Conservation (phyloP, 2,888 invertebrate species). For the Micoletzkya japonica region DNA sequence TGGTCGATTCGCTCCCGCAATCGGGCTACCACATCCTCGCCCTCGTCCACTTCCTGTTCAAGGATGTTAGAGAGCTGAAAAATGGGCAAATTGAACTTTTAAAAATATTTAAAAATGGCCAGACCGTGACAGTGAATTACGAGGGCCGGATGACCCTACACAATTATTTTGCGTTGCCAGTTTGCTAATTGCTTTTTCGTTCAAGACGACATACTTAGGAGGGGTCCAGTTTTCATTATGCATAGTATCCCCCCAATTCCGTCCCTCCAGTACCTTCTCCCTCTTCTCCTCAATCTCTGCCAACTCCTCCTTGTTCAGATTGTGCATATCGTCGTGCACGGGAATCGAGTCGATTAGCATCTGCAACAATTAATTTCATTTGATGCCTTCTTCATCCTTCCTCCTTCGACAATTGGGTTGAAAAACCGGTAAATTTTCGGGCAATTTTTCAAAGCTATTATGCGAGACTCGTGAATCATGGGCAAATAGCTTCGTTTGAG, state of each 20-base stretch:
- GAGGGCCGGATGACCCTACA: background rate
- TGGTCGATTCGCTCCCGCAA: constrained; percentile 34
- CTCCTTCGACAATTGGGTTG: no score
- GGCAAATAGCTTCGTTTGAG: no score
- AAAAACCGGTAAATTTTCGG: no score
- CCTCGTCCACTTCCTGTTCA: constrained; percentile 6
- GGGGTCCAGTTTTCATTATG: background rate
- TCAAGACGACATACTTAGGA: no score
- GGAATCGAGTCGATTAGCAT: constrained; percentile 58
- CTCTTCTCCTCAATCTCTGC: constrained; percentile 14
- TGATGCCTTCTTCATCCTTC: no score
- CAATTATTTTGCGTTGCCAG: background rate
- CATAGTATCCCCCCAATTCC: background rate
- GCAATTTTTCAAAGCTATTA: no score
- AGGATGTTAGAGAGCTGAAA: background rate
- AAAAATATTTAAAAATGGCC: background rate
- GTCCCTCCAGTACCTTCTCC: constrained; percentile 3
- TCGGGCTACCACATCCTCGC: constrained; percentile 14
- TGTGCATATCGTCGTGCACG: constrained; percentile 32
- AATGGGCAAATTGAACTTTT: background rate
- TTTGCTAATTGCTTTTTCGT: no score
- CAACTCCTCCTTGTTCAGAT: constrained; percentile 24
- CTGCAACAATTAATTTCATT: constrained; percentile 2
- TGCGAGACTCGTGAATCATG: no score
- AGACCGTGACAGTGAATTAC: no score